Conservation (phyloP, 2,888 invertebrate genomes). For the Drosophila leonis region DNA sequence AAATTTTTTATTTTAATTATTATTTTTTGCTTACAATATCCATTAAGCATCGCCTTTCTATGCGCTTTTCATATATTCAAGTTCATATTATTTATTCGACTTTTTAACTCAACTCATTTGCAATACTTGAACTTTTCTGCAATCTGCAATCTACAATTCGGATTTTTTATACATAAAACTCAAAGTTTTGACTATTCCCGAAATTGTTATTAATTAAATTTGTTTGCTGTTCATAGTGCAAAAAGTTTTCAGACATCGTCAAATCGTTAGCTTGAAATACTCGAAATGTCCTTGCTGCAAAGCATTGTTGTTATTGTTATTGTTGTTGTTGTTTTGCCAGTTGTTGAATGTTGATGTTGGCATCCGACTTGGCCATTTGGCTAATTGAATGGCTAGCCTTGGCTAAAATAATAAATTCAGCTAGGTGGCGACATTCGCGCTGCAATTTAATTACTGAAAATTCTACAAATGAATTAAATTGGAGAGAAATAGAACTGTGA, state of each 20-base stretch:
- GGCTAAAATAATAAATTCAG: constrained; percentile 19
- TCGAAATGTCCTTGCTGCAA: constrained; percentile 24
- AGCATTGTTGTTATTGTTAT: constrained; percentile 13
- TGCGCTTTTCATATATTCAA: not conserved
- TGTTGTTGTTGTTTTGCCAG: not conserved
- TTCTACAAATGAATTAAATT: not conserved
- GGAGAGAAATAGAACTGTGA: not conserved
- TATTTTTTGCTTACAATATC: not conserved
- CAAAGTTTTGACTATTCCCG: not conserved
- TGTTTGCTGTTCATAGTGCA: constrained; percentile 13
- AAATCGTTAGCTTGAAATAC: constrained; percentile 17
- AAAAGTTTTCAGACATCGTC: constrained; percentile 30
- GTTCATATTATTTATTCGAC: not conserved
- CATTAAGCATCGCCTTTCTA: not conserved
- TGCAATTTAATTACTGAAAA: constrained; percentile 5
- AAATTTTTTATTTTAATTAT: not conserved
- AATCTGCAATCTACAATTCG: not conserved
- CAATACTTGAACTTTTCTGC: not conserved
- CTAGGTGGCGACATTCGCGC: not conserved
- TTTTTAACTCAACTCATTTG: not conserved
- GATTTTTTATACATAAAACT: not conserved
- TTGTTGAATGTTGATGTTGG: constrained; percentile 9
- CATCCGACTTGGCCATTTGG: constrained; percentile 29
- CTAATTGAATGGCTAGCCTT: constrained; percentile 43
- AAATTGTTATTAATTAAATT: constrained; percentile 11